Base-by-base conservation (phyloP, 2,797 vertebrate species). In the Danionella dracula region DNA sequence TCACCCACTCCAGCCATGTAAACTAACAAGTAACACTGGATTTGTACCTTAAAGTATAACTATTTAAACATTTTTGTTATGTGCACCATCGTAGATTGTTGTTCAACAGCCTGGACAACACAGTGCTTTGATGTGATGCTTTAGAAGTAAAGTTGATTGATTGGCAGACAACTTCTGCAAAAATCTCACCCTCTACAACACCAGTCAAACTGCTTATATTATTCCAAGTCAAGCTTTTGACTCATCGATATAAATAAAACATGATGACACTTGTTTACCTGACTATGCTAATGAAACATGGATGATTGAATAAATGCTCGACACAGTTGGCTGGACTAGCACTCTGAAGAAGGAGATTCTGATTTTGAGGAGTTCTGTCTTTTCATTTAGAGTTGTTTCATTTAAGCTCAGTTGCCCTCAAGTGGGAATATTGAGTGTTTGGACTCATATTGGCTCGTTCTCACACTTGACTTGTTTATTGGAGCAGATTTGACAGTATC, bases 211-310 rank as follows among this genome's bases (percentile, higher is more conserved):
- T 40, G 10, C 68, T 50, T 8, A 62, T 42, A 56, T 27, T 68
- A 77, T 68, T 76, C 48, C 57, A 66, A 70, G 60, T 70, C 58
- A 57, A 64, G 32, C 54, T 57, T 49, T 60, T 34, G 16, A 68
- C 42, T 8, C 55, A 2, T 51, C 42, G 21, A 72, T 68, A 77
- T 82, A 71, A 79, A 81, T 82, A 71, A 80, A 80, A 76, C 66
- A 84, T 76, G 51, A 50, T 0, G 2, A 40, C 46, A 7, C 71
- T 76, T 79, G 79, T 78, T 82, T 78, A 72, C 78, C 63, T 69
- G 38, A 9, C 42, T 55, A 78, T 76, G 75, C 69, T 76, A 76
- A 77, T 78, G 62, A 0, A 70, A 71, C 71, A 72, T 63, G 70
- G 76, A 70, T 73, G 74, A 76, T 68, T 68, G 64, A 74, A 72